Conservation (phyloP, 2,113 vertebrate genomes). For the Microcebus ravelobensis region DNA sequence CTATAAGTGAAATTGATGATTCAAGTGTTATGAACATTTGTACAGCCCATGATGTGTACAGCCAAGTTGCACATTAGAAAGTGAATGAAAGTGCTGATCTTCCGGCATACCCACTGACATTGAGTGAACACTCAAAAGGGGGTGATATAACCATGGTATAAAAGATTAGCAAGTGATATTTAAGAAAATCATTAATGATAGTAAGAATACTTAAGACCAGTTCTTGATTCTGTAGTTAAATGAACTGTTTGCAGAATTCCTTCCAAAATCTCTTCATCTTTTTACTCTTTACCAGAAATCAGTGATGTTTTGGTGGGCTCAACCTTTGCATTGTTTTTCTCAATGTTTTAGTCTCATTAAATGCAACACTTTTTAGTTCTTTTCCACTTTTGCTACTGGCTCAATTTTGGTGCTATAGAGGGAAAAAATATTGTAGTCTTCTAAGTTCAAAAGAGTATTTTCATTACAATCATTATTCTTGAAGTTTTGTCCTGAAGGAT, state of each 20-base stretch:
- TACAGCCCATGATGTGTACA: not conserved
- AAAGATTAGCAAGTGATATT: conserved; percentile 39
- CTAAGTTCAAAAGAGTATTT: conserved; percentile 4
- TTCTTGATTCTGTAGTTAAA: not conserved
- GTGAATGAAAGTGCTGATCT: not conserved
- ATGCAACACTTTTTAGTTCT: not conserved
- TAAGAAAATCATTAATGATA: not conserved
- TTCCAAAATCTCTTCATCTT: not conserved
- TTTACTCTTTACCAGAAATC: not conserved
- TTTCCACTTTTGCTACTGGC: not conserved
- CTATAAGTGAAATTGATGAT: not conserved
- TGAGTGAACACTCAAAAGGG: not conserved
- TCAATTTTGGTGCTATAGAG: conserved; percentile 2
- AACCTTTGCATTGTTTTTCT: not conserved
- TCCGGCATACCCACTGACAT: no score
- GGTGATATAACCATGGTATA: not conserved
- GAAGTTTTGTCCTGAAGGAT: conserved; percentile 45
- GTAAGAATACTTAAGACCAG: not conserved
- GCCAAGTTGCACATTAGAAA: not conserved
- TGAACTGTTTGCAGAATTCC: conserved; percentile 6
- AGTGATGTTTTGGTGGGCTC: not conserved
- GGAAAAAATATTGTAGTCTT: conserved; percentile 16
- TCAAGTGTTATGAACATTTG: not conserved
- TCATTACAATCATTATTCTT: conserved; percentile 53
- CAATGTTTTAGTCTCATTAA: not conserved